Evolutionary conservation across 1,140 invertebrate species (phyloP).

Genomic region (Macrobrachium rosenbergii): DNA sequence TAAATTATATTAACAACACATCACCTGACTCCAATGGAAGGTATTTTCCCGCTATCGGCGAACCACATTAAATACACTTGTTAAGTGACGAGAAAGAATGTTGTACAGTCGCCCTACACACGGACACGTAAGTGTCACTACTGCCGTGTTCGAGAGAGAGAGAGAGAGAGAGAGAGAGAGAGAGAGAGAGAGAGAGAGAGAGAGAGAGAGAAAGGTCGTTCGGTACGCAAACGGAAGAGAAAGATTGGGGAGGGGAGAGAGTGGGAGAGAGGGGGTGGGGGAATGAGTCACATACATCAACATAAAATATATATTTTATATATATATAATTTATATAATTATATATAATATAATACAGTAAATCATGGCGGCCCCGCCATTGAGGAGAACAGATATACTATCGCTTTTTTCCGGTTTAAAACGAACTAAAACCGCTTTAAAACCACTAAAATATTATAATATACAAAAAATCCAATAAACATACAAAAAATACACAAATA

Average conservation of each 20-base stretch:
- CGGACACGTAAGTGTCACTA: background rate
- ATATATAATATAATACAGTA: too few species aligned
- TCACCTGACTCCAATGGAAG: too few species aligned
- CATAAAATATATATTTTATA: background rate
- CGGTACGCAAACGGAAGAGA: background rate
- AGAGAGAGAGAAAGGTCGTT: background rate
- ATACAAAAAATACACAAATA: too few species aligned
- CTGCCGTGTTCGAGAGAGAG: background rate
- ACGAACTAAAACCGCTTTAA: too few species aligned
- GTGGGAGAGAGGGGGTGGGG: background rate
- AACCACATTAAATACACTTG: too few species aligned
- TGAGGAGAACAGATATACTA: too few species aligned
- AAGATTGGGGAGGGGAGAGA: background rate
- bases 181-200: conserved; percentile 27
- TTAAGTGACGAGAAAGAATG: background rate
- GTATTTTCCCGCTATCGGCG: too few species aligned
- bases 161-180: background rate
- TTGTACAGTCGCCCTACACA: background rate
- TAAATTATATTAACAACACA: too few species aligned
- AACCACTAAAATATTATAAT: too few species aligned
- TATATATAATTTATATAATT: background rate
- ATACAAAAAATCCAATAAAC: too few species aligned
- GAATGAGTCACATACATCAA: background rate
- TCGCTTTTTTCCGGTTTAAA: too few species aligned
- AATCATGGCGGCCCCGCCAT: too few species aligned